A percentile compares a stretch with the other conserved stretches of the same genome.
Evolutionary conservation across 2,888 invertebrate species (phyloP).

Genomic region (Dimorphilus gyrociliatus): DNA sequence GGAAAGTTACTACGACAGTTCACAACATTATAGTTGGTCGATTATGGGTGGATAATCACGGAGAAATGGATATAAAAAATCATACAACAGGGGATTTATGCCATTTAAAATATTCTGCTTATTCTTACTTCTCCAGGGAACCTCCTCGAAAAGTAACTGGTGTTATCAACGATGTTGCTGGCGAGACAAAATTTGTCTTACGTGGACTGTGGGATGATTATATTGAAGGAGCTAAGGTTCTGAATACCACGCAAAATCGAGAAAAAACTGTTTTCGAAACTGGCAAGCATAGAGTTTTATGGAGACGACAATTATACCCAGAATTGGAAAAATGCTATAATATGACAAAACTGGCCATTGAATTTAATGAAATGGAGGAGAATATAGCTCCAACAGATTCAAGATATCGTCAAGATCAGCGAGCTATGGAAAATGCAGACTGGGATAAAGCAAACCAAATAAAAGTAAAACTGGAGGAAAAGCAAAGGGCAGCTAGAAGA

Average conservation of each 20-base stretch:
- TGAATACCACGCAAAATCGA: constrained; percentile 38
- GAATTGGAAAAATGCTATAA: constrained; percentile 60
- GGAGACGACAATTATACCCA: too few relatives aligned
- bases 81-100: constrained; percentile 69
- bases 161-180: constrained; percentile 42
- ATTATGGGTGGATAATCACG: constrained; percentile 94
- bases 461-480: constrained; percentile 62
- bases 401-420: constrained; percentile 74
- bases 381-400: constrained; percentile 85
- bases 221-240: constrained; percentile 80
- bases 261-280: constrained; percentile 70
- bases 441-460: constrained; percentile 55
- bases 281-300: constrained; percentile 63
- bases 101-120: constrained; percentile 81
- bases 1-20: constrained; percentile 78
- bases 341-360: constrained; percentile 78
- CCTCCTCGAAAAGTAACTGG: constrained; percentile 66
- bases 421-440: constrained; percentile 67
- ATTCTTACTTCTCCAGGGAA: constrained; percentile 87
- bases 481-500: too few relatives aligned
- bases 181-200: too few relatives aligned
- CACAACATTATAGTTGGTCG: constrained; percentile 89
- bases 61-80: constrained; percentile 85
- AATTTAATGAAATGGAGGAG: constrained; percentile 77
- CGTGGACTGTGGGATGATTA: constrained; percentile 76